These are phyloP conservation scores for Tamias sibiricus DNA, from an alignment of 2,113 vertebrate genomes.

Conservation along the genomic window DNA sequence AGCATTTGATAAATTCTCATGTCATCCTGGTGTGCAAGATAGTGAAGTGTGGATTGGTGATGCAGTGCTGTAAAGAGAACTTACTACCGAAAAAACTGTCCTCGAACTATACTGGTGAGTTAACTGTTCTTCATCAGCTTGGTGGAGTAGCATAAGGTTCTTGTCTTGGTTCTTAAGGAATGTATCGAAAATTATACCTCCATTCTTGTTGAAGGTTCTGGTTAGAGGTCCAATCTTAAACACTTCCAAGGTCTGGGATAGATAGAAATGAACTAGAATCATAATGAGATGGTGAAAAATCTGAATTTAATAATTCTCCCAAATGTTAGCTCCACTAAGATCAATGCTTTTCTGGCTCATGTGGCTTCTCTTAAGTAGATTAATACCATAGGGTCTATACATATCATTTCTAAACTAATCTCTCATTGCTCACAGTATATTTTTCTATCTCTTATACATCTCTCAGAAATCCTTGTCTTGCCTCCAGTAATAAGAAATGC, in stretches of 20 bases:
- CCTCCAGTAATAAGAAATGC: neutral
- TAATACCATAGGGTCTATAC: neutral
- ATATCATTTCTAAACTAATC: neutral
- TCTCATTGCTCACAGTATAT: neutral
- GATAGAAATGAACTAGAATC: neutral
- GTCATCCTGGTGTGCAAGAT: neutral
- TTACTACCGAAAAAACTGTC: neutral
- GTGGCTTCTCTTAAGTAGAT: neutral
- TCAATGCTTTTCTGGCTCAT: neutral
- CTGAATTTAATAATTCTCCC: neutral
- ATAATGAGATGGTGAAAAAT: neutral
- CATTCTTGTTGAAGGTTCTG: neutral
- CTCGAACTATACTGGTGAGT: neutral
- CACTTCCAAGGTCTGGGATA: neutral
- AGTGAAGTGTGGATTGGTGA: neutral
- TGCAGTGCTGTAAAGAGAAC: neutral
- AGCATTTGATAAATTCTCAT: neutral
- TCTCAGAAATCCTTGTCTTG: slow-evolving; percentile 2
- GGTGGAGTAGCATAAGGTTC: neutral
- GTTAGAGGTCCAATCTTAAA: neutral
- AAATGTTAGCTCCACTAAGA: neutral
- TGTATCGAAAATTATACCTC: neutral
- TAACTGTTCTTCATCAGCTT: neutral
- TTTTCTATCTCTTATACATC: neutral
- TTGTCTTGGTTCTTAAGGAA: neutral